Evolutionary conservation across 2,113 vertebrate genomes (phyloP).

Genomic region (Tringa solitaria): DNA sequence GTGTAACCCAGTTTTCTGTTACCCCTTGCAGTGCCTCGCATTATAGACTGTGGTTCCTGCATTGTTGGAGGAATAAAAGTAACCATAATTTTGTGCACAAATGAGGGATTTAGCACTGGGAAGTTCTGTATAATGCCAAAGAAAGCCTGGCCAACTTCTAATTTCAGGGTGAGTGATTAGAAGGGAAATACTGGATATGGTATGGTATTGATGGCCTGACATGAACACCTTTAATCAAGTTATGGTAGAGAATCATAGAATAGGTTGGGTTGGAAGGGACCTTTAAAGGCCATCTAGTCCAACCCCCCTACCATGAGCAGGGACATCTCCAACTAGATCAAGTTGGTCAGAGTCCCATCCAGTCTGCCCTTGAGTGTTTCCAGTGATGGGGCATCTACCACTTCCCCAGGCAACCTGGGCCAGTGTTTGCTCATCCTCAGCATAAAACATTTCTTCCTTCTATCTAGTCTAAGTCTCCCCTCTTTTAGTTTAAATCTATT

Average conservation of each 20-base stretch:
- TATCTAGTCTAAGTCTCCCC: neutral
- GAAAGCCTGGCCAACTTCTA: slow-evolving; percentile 77
- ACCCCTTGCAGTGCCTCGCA: slow-evolving; percentile 77
- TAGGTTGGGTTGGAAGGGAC: neutral
- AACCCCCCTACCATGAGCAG: neutral
- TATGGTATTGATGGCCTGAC: neutral
- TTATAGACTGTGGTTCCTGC: slow-evolving; percentile 88
- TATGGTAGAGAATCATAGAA: neutral
- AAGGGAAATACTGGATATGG: neutral
- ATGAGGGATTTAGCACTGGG: slow-evolving; percentile 80
- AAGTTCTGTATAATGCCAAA: slow-evolving; percentile 87
- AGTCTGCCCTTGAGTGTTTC: neutral
- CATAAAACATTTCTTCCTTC: neutral
- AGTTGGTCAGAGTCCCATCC: neutral
- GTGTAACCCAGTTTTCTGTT: neutral
- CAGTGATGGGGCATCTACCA: neutral
- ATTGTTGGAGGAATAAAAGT: slow-evolving; percentile 85
- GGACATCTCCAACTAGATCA: neutral
- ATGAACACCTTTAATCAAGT: neutral
- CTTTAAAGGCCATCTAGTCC: neutral
- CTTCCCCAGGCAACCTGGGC: neutral
- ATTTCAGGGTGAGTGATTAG: slow-evolving; percentile 78
- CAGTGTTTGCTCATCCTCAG: neutral
- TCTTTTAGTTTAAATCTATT: neutral
- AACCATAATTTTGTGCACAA: slow-evolving; percentile 78